phyloP scores from a whole-genome alignment of 1,140 invertebrate genomes.

The Ips typographus region DNA sequence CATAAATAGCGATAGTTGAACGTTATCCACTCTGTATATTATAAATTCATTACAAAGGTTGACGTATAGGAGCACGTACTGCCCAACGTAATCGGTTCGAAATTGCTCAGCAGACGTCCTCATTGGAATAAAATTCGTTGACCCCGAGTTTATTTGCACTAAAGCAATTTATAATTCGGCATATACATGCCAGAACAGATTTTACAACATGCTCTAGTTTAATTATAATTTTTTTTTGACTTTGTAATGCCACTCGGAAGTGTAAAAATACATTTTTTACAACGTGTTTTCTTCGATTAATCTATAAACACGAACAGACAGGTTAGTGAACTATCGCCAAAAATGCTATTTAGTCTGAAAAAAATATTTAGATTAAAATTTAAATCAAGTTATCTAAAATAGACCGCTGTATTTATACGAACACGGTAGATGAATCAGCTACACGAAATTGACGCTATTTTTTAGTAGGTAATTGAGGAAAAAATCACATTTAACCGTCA shows the following conservation, averaged over 20 bases:
- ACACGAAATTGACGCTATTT: no score
- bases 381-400: slow-evolving; percentile 1
- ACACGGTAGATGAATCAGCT: no score
- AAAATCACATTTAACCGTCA: no score
- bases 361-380: slow-evolving; percentile 1
- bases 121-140: neutral
- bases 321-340: neutral
- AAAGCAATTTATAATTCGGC: slow-evolving; percentile 1
- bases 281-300: neutral
- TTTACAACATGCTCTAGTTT: neutral
- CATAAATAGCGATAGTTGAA: no score
- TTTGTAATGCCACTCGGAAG: neutral
- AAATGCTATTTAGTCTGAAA: neutral
- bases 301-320: neutral
- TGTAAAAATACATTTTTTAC: neutral
- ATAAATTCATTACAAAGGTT: neutral
- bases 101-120: slow-evolving; percentile 2
- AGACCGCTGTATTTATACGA: neutral
- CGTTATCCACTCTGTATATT: no score
- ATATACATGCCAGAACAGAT: neutral
- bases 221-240: neutral
- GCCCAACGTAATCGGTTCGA: neutral
- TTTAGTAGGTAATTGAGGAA: no score
- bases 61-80: neutral
- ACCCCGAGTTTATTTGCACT: neutral